These are phyloP conservation scores for Coptotermes formosanus DNA, from an alignment of 1,140 invertebrate species.

Conservation along the genomic window DNA sequence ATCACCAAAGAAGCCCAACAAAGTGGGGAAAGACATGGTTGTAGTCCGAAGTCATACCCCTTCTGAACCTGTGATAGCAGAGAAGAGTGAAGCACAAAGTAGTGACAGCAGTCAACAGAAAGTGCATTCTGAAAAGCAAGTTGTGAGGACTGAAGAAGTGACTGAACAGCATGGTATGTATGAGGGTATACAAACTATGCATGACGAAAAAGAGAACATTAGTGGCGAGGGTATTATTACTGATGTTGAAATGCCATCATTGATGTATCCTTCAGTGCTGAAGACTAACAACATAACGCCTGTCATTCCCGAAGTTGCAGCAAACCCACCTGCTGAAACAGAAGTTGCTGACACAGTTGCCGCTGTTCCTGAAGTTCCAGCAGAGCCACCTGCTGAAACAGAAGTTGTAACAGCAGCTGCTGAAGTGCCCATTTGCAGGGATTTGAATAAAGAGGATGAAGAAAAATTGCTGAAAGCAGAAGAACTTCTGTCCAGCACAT, in stretches of 20 bases:
- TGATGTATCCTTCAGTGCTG: neutral
- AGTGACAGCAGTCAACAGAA: neutral
- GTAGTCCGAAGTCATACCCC: neutral
- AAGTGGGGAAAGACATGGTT: neutral
- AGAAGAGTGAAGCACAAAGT: neutral
- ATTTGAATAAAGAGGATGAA: conserved; percentile 40
- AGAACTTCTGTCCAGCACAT: conserved; percentile 37
- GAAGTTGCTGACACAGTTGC: too few species aligned
- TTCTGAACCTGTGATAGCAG: neutral
- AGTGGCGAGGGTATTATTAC: neutral
- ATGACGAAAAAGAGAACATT: neutral
- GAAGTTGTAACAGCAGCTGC: neutral
- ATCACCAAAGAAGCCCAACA: conserved; percentile 23
- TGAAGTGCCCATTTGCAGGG: neutral
- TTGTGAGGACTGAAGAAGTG: neutral
- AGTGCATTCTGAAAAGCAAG: neutral
- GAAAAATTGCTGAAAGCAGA: conserved; percentile 39
- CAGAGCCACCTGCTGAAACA: neutral
- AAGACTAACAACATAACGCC: neutral
- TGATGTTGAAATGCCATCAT: neutral
- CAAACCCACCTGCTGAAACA: neutral
- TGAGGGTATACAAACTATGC: neutral
- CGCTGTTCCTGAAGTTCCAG: too few species aligned
- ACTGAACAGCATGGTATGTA: neutral
- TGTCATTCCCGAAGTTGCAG: neutral